phyloP scores from a whole-genome alignment of 1,140 invertebrate species.

The Bombus pyrosoma region DNA sequence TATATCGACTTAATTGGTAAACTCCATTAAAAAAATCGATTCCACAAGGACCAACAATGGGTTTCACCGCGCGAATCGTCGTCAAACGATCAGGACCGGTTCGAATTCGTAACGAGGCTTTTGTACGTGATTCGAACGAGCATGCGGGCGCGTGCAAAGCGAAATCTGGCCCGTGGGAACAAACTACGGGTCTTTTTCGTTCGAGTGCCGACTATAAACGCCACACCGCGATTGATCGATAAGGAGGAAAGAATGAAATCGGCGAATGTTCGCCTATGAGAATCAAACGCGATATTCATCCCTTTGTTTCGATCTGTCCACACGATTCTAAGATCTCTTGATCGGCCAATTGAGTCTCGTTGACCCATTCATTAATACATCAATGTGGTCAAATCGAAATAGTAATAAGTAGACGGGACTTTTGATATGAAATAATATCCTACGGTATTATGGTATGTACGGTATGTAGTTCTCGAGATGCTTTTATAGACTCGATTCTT shows the following conservation, averaged over 20 bases:
- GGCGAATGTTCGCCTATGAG: slow-evolving; percentile 12
- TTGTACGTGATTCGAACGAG: slow-evolving; percentile 35
- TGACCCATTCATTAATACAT: background rate
- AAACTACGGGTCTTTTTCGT: background rate
- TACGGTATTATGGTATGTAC: too few relatives aligned
- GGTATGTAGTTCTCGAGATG: background rate
- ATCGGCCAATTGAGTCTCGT: slow-evolving; percentile 30
- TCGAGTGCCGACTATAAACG: slow-evolving; percentile 29
- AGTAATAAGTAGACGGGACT: background rate
- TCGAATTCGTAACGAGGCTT: slow-evolving; percentile 48
- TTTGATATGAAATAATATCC: background rate
- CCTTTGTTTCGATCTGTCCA: background rate
- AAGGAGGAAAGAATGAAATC: slow-evolving; percentile 34
- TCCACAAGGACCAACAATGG: background rate
- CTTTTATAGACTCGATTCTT: background rate
- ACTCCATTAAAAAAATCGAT: background rate
- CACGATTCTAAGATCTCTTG: background rate
- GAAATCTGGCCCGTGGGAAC: slow-evolving; percentile 53
- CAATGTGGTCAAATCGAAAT: background rate
- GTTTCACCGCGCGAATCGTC: background rate
- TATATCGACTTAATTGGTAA: background rate
- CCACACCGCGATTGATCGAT: slow-evolving; percentile 2
- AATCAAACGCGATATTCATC: slow-evolving; percentile 3
- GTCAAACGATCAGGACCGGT: background rate
- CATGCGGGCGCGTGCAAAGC: slow-evolving; percentile 45